Percentiles rank a stretch among this genome's conserved stretches.
Evolutionary conservation across 1,140 invertebrate species (phyloP).

Genomic region (Helicoverpa armigera): DNA sequence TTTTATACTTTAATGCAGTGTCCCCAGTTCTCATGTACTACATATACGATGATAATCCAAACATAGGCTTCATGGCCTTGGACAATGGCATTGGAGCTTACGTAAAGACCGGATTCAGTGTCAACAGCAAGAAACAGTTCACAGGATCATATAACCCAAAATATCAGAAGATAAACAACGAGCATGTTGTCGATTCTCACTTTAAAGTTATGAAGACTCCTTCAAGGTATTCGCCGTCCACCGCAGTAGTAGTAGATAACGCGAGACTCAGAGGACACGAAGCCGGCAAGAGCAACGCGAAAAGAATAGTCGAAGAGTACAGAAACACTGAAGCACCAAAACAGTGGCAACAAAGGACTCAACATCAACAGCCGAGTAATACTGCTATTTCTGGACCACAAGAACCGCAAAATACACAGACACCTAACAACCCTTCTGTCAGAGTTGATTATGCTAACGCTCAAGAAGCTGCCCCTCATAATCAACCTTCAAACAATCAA

Average conservation of each 20-base stretch:
- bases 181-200: conserved; percentile 63
- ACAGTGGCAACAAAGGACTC: conserved; percentile 33
- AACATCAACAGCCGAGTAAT: background rate
- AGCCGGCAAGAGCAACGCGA: background rate
- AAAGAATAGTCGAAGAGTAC: conserved; percentile 11
- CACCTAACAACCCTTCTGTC: background rate
- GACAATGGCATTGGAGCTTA: conserved; percentile 49
- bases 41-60: conserved; percentile 65
- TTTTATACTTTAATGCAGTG: conserved; percentile 59
- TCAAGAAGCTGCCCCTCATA: background rate
- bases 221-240: conserved; percentile 13
- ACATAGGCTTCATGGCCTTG: conserved; percentile 55
- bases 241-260: background rate
- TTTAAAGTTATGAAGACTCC: conserved; percentile 60
- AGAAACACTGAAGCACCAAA: conserved; percentile 16
- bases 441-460: background rate
- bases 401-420: background rate
- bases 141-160: conserved; percentile 54
- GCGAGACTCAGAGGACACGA: background rate
- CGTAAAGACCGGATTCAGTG: conserved; percentile 53
- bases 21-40: conserved; percentile 60
- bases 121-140: conserved; percentile 61
- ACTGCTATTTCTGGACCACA: background rate
- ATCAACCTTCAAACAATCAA: background rate
- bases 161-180: conserved; percentile 61